A percentile compares a stretch with the other conserved stretches of the same genome.
These are phyloP conservation scores for Rhorus exstirpatorius DNA, from an alignment of 2,888 invertebrate genomes.

Conservation along the genomic window DNA sequence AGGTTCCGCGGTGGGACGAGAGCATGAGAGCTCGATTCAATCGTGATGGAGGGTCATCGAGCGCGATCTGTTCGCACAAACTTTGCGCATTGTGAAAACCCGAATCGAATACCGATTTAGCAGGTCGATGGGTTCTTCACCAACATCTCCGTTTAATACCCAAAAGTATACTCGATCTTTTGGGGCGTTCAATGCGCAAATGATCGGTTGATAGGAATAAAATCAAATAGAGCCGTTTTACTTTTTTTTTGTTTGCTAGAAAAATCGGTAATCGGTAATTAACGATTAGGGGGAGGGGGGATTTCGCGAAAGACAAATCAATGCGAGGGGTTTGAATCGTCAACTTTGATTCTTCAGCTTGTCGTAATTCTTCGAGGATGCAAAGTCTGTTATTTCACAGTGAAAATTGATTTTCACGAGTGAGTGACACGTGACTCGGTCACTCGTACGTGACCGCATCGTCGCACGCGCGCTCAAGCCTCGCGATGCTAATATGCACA, in stretches of 20 bases:
- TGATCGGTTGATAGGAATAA: too few species aligned
- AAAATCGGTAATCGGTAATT: too few species aligned
- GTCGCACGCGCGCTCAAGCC: conserved; percentile 2
- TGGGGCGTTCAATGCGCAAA: too few species aligned
- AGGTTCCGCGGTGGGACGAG: conserved; percentile 45
- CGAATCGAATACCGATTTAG: conserved; percentile 60
- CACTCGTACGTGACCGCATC: conserved; percentile 31
- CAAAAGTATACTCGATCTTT: too few species aligned
- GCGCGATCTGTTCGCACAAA: neutral
- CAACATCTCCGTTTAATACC: too few species aligned
- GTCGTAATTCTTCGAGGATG: neutral
- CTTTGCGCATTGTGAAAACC: conserved; percentile 41
- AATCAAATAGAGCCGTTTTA: too few species aligned
- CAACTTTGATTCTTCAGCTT: neutral
- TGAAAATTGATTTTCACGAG: conserved; percentile 36
- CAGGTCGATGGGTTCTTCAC: conserved; percentile 10
- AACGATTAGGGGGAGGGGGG: too few species aligned
- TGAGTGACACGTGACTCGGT: conserved; percentile 27
- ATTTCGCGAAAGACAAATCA: too few species aligned
- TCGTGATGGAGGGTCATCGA: conserved; percentile 21
- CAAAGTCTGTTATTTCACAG: conserved; percentile 3
- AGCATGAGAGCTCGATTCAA: conserved; percentile 51
- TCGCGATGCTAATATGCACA: neutral
- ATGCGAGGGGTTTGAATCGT: too few species aligned
- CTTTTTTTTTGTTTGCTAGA: too few species aligned